Percentiles rank a stretch among this genome's conserved stretches.
These are phyloP conservation scores for Atethmia centrago DNA, from an alignment of 2,888 invertebrate genomes.

Conservation along the genomic window DNA sequence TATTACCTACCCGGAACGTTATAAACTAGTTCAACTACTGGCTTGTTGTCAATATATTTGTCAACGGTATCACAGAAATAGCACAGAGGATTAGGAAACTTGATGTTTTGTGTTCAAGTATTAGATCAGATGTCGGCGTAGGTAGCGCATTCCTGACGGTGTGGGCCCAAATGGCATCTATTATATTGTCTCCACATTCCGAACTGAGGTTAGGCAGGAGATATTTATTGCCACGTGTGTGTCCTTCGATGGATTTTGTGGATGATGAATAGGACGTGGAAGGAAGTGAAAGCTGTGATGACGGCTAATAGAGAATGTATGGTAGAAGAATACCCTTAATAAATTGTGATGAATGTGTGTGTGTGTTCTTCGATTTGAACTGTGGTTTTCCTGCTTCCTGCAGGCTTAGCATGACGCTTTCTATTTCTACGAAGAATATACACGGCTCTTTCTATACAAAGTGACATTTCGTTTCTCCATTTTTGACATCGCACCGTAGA, in stretches of 20 bases:
- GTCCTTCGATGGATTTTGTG: constrained; percentile 32
- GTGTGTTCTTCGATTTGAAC: neutral
- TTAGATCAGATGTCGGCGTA: constrained; percentile 72
- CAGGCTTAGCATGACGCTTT: too few species aligned
- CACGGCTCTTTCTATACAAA: too few species aligned
- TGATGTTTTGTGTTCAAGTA: constrained; percentile 57
- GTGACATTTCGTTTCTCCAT: too few species aligned
- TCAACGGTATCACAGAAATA: constrained; percentile 61
- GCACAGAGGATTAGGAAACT: constrained; percentile 54
- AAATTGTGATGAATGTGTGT: neutral
- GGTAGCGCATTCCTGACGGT: constrained; percentile 81
- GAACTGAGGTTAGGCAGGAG: constrained; percentile 67
- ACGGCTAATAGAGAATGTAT: neutral
- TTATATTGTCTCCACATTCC: constrained; percentile 80
- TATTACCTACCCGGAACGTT: constrained; percentile 46
- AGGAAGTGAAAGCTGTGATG: neutral
- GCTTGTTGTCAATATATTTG: constrained; percentile 55
- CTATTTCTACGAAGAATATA: too few species aligned
- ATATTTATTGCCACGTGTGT: constrained; percentile 60
- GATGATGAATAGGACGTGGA: neutral
- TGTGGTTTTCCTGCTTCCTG: constrained; percentile 4
- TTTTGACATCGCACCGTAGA: too few species aligned
- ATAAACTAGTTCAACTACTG: constrained; percentile 41
- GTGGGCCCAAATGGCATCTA: constrained; percentile 77
- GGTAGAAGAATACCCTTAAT: neutral